Base-by-base conservation (phyloP, 2,888 invertebrate species). In the Sylvicola fuscatus region DNA sequence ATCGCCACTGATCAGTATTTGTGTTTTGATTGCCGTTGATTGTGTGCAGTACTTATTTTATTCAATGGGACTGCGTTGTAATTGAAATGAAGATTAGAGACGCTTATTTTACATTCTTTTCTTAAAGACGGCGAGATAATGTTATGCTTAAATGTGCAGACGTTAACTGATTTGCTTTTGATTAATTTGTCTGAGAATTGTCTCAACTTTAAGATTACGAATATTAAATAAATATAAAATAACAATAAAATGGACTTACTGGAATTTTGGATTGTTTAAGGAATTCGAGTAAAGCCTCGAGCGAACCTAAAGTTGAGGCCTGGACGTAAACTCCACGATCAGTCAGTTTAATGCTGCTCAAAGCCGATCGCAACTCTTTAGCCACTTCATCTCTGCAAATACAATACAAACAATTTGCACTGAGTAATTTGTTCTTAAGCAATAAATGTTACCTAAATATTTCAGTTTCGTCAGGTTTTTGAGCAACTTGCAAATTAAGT, bases 281-380 rank as follows among this genome's bases (percentile, higher is more conserved):
- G 62, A 93, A 97, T 54, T 93, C 92, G 4, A 95, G 64, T 37
- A 99, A 62, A 0, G 98, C 98, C 58, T 99, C 98, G 8, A 99
- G 64, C 0, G 98, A 98, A 6, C 98, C 98, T 5, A 99, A 68
- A n/a, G 98, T 99, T 2, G 95, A 97, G 0, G 98, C 97, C 53
- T 98, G 97, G n/a, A 98, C 98, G 60, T 89, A 95, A 31, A 98
- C 98, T 32, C 98, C 98, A 41, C 86, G 70, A 44, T 84, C 86
- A 27, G 80, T 72, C 43, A 92, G 61, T 55, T 89, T 92, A 50
- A 99, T 95, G 21, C 83, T 80, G 36, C 83, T 86, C 34, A 98
- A 67, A 2, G 92, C 95, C 15, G 79, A 77, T 50, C 80, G 78
- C 47, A 98, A 60, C 52, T 92, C 90, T 36, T 70, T 70, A 0